Evolutionary conservation across 2,888 invertebrate genomes (phyloP), one percentile per base, ranked within the genome.

Genomic region (Ecliptopera silaceata): DNA sequence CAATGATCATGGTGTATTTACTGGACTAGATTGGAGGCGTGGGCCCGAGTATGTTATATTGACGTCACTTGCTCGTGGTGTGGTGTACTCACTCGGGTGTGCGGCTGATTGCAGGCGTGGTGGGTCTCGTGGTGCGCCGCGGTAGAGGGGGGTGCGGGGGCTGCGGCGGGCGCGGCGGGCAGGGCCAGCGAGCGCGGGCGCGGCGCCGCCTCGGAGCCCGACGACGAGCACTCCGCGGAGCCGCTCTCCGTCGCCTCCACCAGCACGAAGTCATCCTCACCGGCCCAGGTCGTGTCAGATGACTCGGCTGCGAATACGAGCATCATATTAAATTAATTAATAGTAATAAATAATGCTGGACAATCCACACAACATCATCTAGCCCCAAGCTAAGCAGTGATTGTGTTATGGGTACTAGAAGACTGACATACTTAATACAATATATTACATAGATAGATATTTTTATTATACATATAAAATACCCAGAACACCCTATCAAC

Each of bases 241-340:
- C 92, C 92, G 70, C 93, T 93, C 79, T 94, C 94, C 65, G 92
- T 91, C 57, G 94, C 95, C 62, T 96, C 95, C 72, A 96, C 96
- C 82, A 96, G 90, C 73, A 96, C 96, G 91, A 96, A 96, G 89
- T 96, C 96, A 86, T 96, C 95, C 80, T 96, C 96, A 66, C 95
- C 95, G 72, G 95, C 95, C 78, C 93, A 93, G 34, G 86, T 83
- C 72, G 81, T 80, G 67, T 89, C 90, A 8, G 87, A 86, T 61
- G 89, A 91, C 72, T 87, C 88, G 68, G 88, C 91, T 89, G 75
- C 1, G 22, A 18, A 22, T 11, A 20, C 12, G 17, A 12, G 18
- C 31, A 31, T n/a, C n/a, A n/a, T n/a, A 31, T 26, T 1, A 26
- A 26, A 8, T 26, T 3, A 20, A 20, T n/a, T n/a, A n/a, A n/a